Conservation (phyloP, 37 sponge, comb jelly and placozoan species). For the Chondrosia reniformis region DNA sequence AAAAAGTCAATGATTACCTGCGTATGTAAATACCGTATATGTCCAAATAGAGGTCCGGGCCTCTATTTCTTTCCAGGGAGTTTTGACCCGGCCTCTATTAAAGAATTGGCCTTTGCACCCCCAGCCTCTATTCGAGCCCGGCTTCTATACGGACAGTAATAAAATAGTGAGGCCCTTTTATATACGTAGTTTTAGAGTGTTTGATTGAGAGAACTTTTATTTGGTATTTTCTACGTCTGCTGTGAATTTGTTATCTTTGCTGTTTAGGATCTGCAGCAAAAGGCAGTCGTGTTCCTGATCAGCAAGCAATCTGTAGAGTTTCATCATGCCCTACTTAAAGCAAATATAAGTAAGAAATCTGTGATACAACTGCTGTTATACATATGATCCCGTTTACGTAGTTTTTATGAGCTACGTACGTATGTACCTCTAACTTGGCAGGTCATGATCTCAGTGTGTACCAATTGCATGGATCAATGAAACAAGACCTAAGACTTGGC, state of each 20-base stretch:
- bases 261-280: background rate
- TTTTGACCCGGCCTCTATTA: too few species aligned
- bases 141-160: too few species aligned
- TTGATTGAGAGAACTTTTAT: too few species aligned
- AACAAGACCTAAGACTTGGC: conserved; percentile 85
- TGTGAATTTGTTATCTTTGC: too few species aligned
- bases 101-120: too few species aligned
- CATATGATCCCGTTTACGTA: background rate
- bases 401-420: background rate
- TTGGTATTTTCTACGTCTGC: background rate
- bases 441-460: background rate
- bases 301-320: conserved; percentile 13
- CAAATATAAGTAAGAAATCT: background rate
- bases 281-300: conserved; percentile 25
- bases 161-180: too few species aligned
- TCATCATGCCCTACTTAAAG: background rate
- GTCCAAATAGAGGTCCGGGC: too few species aligned
- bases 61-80: too few species aligned
- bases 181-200: too few species aligned
- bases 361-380: background rate
- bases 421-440: background rate
- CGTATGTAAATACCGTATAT: background rate
- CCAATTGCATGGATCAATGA: conserved; percentile 31
- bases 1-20: background rate
- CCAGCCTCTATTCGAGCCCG: too few species aligned